Evolutionary conservation across 2,113 vertebrate species (phyloP).

Genomic region (Forbesichthys papilliferus): DNA sequence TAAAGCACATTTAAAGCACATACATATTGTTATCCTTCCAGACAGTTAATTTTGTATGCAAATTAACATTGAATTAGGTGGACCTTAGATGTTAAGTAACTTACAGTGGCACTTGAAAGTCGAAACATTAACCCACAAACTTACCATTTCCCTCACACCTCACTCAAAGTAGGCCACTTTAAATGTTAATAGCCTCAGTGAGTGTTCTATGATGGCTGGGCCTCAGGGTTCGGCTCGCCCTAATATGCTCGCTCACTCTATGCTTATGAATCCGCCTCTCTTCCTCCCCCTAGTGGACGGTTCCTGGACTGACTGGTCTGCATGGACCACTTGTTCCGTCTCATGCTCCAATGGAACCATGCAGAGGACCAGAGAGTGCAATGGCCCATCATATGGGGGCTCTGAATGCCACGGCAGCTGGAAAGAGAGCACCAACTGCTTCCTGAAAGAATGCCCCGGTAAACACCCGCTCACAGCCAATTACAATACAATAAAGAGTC

Average conservation of each 20-base stretch:
- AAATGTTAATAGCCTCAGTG: constrained; percentile 32
- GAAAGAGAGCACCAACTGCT: constrained; percentile 88
- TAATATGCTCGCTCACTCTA: not conserved
- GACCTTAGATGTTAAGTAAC: constrained; percentile 12
- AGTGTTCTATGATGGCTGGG: constrained; percentile 12
- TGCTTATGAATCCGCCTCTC: constrained; percentile 21
- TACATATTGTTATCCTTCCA: not conserved
- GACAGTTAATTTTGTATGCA: not conserved
- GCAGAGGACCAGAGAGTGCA: constrained; percentile 92
- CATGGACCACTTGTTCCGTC: constrained; percentile 89
- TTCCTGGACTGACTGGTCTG: constrained; percentile 96
- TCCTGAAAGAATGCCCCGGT: constrained; percentile 94
- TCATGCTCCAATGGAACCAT: constrained; percentile 95
- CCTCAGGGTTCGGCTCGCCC: constrained; percentile 9
- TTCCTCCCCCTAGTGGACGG: constrained; percentile 90
- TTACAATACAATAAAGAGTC: no score
- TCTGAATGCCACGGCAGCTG: constrained; percentile 93
- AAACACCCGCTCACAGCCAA: not conserved
- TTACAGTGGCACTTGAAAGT: constrained; percentile 15
- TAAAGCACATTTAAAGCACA: not conserved
- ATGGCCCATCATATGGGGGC: constrained; percentile 93
- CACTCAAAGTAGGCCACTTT: constrained; percentile 30
- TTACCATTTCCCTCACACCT: constrained; percentile 35
- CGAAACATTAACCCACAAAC: constrained; percentile 2
- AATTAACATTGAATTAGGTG: constrained; percentile 13